Conservation (phyloP, 2,888 invertebrate genomes). For the Tipula helvola region DNA sequence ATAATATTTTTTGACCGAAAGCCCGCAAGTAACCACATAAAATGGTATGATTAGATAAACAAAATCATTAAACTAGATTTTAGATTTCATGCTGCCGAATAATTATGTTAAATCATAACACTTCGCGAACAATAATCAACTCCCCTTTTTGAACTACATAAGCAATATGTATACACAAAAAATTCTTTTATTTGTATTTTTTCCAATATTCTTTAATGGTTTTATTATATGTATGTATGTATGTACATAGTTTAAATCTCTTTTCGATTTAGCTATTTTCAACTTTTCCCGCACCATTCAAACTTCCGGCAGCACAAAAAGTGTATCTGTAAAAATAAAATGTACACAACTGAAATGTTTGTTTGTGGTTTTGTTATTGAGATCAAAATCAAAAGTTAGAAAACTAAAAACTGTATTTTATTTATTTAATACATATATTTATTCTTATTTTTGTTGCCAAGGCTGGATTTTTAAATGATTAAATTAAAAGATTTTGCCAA, state of each 20-base stretch:
- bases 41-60: no score
- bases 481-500: background rate
- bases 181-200: background rate
- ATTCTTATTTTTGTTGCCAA: background rate
- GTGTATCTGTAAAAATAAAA: background rate
- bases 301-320: background rate
- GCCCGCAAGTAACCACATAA: no score
- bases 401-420: background rate
- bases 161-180: background rate
- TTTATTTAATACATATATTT: background rate
- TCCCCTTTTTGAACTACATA: background rate
- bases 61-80: no score
- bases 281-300: background rate
- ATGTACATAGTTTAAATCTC: background rate
- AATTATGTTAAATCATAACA: background rate
- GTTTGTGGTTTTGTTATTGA: background rate
- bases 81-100: no score
- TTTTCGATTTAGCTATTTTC: background rate
- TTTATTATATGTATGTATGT: background rate
- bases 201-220: background rate
- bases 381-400: background rate
- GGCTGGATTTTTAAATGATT: background rate
- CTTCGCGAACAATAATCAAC: background rate
- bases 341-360: background rate
- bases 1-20: no score